A percentile compares a stretch with the other conserved stretches of the same genome.
These are phyloP conservation scores for Ditylenchus weischeri DNA, from an alignment of 2,888 invertebrate genomes.

Conservation along the genomic window DNA sequence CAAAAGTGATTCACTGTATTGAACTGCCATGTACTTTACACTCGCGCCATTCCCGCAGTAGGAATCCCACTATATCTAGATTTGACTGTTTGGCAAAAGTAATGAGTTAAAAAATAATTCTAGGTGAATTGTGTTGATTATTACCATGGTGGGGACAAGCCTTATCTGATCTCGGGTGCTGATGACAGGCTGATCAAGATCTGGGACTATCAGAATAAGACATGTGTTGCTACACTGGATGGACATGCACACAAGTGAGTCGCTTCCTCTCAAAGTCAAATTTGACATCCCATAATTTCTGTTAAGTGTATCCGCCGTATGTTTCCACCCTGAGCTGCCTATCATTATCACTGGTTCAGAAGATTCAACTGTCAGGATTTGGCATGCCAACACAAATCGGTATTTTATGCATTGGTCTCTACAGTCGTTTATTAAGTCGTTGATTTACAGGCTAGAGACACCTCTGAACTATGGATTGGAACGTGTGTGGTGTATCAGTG, in stretches of 20 bases:
- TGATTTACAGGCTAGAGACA: conserved; percentile 70
- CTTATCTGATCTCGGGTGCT: conserved; percentile 95
- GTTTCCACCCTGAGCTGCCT: conserved; percentile 96
- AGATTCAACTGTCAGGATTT: conserved; percentile 82
- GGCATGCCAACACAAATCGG: conserved; percentile 95
- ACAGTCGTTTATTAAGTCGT: background rate
- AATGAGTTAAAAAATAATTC: background rate
- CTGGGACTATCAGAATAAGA: conserved; percentile 99
- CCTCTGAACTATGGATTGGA: conserved; percentile 97
- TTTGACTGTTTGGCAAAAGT: background rate
- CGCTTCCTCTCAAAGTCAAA: too few relatives aligned
- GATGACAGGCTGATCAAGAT: conserved; percentile 96
- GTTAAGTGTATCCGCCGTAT: conserved; percentile 75
- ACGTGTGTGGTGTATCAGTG: conserved; percentile 89
- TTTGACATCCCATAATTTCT: too few relatives aligned
- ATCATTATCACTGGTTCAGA: conserved; percentile 85
- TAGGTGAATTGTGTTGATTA: conserved; percentile 92
- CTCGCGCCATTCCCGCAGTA: too few relatives aligned
- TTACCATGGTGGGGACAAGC: conserved; percentile 98
- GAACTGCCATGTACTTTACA: background rate
- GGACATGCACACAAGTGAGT: conserved; percentile 82
- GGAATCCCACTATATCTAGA: too few relatives aligned
- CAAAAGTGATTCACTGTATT: background rate
- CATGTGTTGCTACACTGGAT: conserved; percentile 95
- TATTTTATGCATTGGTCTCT: conserved; percentile 12